Evolutionary conservation across 2,113 vertebrate species (phyloP).

Genomic region (Cyphomyrus plagiostoma): DNA sequence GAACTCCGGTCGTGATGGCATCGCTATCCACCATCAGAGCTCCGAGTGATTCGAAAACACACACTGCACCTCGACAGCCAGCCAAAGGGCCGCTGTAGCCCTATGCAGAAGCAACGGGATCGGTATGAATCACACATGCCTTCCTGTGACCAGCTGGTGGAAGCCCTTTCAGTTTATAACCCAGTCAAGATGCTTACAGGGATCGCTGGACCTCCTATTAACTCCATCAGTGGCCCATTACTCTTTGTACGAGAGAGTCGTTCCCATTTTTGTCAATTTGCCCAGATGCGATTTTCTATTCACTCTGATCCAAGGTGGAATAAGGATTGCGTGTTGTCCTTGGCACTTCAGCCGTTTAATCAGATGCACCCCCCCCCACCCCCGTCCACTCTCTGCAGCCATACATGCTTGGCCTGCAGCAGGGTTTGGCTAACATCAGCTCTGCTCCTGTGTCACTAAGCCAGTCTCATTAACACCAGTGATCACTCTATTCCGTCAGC

Average conservation of each 20-base stretch:
- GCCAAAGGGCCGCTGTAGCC: not conserved
- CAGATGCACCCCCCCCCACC: not conserved
- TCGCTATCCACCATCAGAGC: not conserved
- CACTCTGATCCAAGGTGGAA: not conserved
- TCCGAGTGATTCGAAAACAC: not conserved
- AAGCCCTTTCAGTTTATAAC: not conserved
- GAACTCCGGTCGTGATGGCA: not conserved
- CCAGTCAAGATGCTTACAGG: not conserved
- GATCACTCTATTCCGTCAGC: not conserved
- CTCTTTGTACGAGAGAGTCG: not conserved
- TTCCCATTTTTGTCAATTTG: not conserved
- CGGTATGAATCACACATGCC: not conserved
- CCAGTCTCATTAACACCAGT: slow-evolving; percentile 1
- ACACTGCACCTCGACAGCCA: not conserved
- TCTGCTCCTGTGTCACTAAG: not conserved
- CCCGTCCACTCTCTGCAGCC: not conserved
- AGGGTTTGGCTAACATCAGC: not conserved
- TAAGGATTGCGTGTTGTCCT: not conserved
- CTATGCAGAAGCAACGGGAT: not conserved
- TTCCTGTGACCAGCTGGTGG: not conserved
- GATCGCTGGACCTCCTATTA: not conserved
- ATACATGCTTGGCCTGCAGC: not conserved
- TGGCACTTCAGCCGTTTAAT: not conserved
- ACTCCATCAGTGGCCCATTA: not conserved
- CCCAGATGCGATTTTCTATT: not conserved